These are phyloP conservation scores for Rhadinocentrus ornatus DNA, from an alignment of 2,797 vertebrate species.

Conservation along the genomic window DNA sequence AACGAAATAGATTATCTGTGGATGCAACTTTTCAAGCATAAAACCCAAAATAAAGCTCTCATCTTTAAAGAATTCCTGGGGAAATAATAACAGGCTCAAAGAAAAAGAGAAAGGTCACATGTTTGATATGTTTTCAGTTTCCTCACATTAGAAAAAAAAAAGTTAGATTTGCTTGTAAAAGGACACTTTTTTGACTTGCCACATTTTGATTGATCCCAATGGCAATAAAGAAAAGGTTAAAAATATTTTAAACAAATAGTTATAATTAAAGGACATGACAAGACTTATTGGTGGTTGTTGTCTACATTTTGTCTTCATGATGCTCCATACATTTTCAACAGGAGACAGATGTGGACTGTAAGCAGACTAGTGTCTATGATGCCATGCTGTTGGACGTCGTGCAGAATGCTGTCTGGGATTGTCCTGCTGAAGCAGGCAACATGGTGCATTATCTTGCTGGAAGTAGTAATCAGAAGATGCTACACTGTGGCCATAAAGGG, in stretches of 20 bases:
- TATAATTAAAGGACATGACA: no score
- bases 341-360: no score
- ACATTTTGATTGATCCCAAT: neutral
- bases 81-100: neutral
- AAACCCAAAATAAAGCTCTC: constrained; percentile 45
- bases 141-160: neutral
- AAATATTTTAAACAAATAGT: no score
- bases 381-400: neutral
- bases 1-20: constrained; percentile 15
- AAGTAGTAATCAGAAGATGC: no score
- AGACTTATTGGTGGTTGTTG: no score
- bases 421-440: neutral
- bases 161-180: neutral
- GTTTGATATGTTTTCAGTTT: neutral
- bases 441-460: no score
- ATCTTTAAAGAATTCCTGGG: constrained; percentile 38
- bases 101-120: neutral
- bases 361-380: no score
- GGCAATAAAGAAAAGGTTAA: neutral
- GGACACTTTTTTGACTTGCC: neutral
- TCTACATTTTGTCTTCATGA: no score
- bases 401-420: neutral
- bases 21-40: constrained; percentile 34
- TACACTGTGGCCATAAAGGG: no score
- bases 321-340: no score